Conservation (phyloP, 2,113 vertebrate genomes). For the Tachuris rubrigastra region DNA sequence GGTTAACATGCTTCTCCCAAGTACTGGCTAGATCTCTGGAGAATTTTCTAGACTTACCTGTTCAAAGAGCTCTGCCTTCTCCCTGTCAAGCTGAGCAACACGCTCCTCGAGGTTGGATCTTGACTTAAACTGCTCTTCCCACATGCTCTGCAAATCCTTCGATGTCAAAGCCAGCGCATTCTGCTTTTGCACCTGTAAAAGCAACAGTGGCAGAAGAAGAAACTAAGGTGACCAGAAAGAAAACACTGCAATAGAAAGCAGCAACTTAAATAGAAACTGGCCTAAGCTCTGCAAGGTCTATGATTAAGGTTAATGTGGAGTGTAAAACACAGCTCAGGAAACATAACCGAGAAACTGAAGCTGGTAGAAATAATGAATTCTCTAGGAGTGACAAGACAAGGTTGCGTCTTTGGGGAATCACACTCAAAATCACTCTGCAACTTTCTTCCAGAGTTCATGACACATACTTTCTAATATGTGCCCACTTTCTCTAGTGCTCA, state of each 20-base stretch:
- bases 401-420: background rate
- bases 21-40: background rate
- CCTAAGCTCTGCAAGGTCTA: background rate
- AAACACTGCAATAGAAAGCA: background rate
- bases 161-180: slow-evolving; percentile 74
- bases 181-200: slow-evolving; percentile 80
- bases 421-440: background rate
- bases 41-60: slow-evolving; percentile 1
- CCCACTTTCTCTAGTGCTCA: background rate
- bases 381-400: background rate
- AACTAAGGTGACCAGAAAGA: background rate
- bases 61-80: slow-evolving; percentile 45
- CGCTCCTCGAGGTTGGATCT: slow-evolving; percentile 78
- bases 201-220: background rate
- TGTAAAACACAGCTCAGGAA: background rate
- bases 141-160: slow-evolving; percentile 79
- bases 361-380: background rate
- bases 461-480: background rate
- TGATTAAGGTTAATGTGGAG: background rate
- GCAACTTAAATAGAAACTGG: background rate
- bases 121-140: slow-evolving; percentile 86
- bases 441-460: background rate
- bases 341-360: background rate
- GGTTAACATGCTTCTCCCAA: background rate
- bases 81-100: slow-evolving; percentile 71